Percentiles rank a stretch among this genome's conserved stretches.
phyloP scores from a whole-genome alignment of 2,888 invertebrate species.

The Xiphydria camelus region DNA sequence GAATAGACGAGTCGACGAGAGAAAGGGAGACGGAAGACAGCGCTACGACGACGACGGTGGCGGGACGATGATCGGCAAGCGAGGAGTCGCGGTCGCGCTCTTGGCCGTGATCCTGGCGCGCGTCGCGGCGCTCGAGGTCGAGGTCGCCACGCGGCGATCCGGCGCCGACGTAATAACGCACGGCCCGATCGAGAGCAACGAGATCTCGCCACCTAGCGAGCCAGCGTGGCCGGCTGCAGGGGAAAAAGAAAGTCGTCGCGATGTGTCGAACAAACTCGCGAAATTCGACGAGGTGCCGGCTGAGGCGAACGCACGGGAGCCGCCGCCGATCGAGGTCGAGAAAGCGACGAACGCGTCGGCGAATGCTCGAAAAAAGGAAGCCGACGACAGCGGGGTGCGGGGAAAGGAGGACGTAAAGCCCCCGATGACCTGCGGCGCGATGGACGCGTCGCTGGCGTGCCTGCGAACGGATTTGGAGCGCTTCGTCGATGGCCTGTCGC shows the following conservation, averaged over 20 bases:
- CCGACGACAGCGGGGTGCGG: not conserved
- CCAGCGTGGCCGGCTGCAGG: not conserved
- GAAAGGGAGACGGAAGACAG: not conserved
- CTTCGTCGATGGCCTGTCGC: slow-evolving; percentile 64
- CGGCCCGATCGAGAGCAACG: slow-evolving; percentile 27
- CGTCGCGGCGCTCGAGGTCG: slow-evolving; percentile 26
- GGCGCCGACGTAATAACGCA: not conserved
- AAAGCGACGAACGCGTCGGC: slow-evolving; percentile 9
- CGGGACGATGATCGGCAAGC: not conserved
- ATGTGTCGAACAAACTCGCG: slow-evolving; percentile 37
- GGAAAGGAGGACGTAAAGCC: slow-evolving; percentile 12
- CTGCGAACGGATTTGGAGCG: slow-evolving; percentile 56
- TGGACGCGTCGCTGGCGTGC: slow-evolving; percentile 32
- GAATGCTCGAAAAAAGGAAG: slow-evolving; percentile 30
- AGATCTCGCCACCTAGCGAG: slow-evolving; percentile 1
- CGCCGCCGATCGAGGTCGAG: slow-evolving; percentile 38
- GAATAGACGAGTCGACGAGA: not conserved
- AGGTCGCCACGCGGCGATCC: too few species aligned
- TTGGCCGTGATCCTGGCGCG: slow-evolving; percentile 30
- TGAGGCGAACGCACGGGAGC: slow-evolving; percentile 58
- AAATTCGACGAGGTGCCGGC: slow-evolving; percentile 51
- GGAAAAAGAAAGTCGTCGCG: slow-evolving; percentile 23
- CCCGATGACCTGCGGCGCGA: slow-evolving; percentile 15
- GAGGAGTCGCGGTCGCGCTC: too few species aligned
- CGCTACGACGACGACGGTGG: not conserved